A percentile compares a stretch with the other conserved stretches of the same genome.
Evolutionary conservation across 2,797 vertebrate species (phyloP).

Genomic region (Acanthiza pusilla): DNA sequence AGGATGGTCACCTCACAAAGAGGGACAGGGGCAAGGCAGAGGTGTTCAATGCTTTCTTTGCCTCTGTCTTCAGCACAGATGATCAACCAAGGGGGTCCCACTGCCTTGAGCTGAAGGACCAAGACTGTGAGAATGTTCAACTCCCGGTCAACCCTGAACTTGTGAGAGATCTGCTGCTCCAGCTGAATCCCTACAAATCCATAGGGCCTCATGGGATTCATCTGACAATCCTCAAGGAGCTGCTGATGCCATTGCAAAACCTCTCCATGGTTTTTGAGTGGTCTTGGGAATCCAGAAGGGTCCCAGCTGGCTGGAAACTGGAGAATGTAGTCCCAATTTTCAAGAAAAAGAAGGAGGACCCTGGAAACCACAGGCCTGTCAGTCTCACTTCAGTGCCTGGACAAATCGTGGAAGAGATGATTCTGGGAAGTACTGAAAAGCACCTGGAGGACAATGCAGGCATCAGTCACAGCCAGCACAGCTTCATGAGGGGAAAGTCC

Average conservation of each 20-base stretch:
- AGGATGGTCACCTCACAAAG: background rate
- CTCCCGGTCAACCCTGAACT: fast-evolving
- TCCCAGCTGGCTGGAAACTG: background rate
- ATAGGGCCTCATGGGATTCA: background rate
- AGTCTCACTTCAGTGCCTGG: background rate
- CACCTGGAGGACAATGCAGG: background rate
- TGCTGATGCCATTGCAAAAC: background rate
- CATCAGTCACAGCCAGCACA: background rate
- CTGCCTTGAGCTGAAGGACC: background rate
- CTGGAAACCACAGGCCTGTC: background rate
- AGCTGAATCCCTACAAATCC: background rate
- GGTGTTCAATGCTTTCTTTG: background rate
- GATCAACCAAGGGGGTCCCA: background rate
- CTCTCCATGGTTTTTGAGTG: background rate
- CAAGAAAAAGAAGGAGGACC: background rate
- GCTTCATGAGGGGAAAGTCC: background rate
- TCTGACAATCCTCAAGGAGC: background rate
- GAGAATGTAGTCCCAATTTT: background rate
- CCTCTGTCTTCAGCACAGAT: background rate
- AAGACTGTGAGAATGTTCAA: background rate
- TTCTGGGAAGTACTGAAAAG: background rate
- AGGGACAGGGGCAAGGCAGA: background rate
- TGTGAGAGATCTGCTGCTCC: background rate
- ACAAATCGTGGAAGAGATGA: background rate
- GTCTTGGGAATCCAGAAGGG: background rate